Base-by-base conservation (phyloP, 2,113 vertebrate genomes). In the Xiphophorus hellerii region DNA sequence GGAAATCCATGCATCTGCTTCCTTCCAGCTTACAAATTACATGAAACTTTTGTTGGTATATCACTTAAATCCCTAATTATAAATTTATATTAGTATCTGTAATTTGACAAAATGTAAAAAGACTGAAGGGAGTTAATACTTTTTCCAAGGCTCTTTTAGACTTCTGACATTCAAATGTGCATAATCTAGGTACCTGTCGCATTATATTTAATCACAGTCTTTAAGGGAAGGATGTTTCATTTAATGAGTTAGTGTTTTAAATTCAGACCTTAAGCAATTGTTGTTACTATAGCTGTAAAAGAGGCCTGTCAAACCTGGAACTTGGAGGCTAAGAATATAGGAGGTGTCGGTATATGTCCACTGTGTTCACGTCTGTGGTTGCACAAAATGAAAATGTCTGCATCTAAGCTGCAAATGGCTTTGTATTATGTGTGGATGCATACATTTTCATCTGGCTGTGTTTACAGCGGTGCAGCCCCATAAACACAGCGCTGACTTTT, bases 401-500 rank as follows among this genome's bases (percentile, higher is more conserved):
- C 28, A 69, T 76, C 77, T 82, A 27, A 77, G 81, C 63, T 79
- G 25, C 61, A 76, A 83, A 82, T 65, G 48, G 15, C 37, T 67
- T 75, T 13, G 69, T 78, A 83, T 84, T 86, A 83, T 83, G 80
- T 84, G 77, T 42, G 83, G 74, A 90, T 91, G 84, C 85, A 90
- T 70, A 72, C 81, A 91, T 87, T 85, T 87, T 86, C 87, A 90
- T 92, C 89, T 91, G 87, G 83, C 83, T 86, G 76, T 83, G 83
- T 86, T 92, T 92, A 87, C 73, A 65, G 78, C 78, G 73, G 78
- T 74, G 84, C 71, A 86, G 83, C 80, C 78, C 81, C 80, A 73
- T 91, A 93, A 92, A 91, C 87, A 84, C 71, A 81, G 81, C 78
- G 8, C 78, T 85, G 80, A 88, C 81, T 84, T 82, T 90, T 75